Percentiles rank a stretch among this genome's conserved stretches.
Conservation (phyloP, 2,888 invertebrate genomes). For the Drosophila emarginata region DNA sequence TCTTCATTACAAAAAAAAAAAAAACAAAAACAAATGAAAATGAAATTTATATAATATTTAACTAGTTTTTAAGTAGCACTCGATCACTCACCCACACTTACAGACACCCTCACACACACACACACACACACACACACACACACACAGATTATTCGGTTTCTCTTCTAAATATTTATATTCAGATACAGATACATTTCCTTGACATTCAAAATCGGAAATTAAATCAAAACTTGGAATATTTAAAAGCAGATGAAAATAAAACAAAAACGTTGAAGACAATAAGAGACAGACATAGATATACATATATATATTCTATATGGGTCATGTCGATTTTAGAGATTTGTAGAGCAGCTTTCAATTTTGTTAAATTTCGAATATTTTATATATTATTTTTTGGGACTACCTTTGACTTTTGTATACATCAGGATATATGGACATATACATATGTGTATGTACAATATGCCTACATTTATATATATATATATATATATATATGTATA, state of each 20-base stretch:
- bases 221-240: constrained; percentile 39
- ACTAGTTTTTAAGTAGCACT: constrained; percentile 64
- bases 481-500: constrained; percentile 16
- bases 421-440: constrained; percentile 25
- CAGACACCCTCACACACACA: neutral
- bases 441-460: no score
- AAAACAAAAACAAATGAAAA: constrained; percentile 14
- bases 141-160: constrained; percentile 24
- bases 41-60: constrained; percentile 52
- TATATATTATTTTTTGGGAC: constrained; percentile 18
- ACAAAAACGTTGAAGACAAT: constrained; percentile 72
- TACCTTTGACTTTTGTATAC: constrained; percentile 33
- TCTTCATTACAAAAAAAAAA: constrained; percentile 45
- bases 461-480: constrained; percentile 20
- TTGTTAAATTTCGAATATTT: constrained; percentile 6
- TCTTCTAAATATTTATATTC: neutral
- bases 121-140: neutral
- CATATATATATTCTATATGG: constrained; percentile 44
- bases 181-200: neutral
- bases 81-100: neutral
- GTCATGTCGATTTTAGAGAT: constrained; percentile 45
- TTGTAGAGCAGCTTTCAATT: constrained; percentile 46
- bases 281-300: constrained; percentile 56
- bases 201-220: constrained; percentile 21
- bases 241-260: constrained; percentile 32